Base-by-base conservation (phyloP, 2,113 vertebrate species). In the Oplegnathus fasciatus region DNA sequence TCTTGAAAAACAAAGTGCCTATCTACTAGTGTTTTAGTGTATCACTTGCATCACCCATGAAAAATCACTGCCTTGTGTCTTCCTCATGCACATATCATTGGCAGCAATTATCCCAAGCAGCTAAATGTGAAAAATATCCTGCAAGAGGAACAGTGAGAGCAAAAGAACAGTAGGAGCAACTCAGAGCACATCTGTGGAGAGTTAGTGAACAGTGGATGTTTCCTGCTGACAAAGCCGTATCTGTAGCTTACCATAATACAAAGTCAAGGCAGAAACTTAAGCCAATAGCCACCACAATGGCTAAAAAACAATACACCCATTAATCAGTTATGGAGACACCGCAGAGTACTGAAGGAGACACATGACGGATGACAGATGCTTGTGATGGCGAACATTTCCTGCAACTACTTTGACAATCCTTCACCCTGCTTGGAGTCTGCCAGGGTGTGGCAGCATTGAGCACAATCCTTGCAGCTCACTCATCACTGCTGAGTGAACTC, bases 401-500 rank as follows among this genome's bases (percentile, higher is more conserved):
- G 68, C 88, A 86, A 30, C 65, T 60, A 24, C 34, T 64, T 42
- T 72, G 75, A 57, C 48, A 11, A 67, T 86, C 44, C n/a, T 60
- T 65, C 52, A 75, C 57, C 61, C 52, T 57, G 30, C 7, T 9
- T 82, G 92, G 70, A 85, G 81, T 67, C 60, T 78, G 80, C 93
- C 96, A 94, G 89, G n/a, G 58, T 75, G 93, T 84, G 94, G 93
- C 93, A 93, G 87, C 77, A 66, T 78, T 92, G 94, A 94, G 94
- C 84, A 68, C 62, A 34, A 5, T 71, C 46, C 30, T n/a, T 26
- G 34, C 11, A 1, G 76, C 86, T 88, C 81, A 54, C 82, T 92
- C 86, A 86, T 84, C 82, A 83, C 76, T 88, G 87, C 88, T 87
- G 85, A 11, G 61, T 78, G 87, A 82, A 86, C 82, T 89, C 77